Base-by-base conservation (phyloP, 2,113 vertebrate genomes). In the Datnioides undecimradiatus region DNA sequence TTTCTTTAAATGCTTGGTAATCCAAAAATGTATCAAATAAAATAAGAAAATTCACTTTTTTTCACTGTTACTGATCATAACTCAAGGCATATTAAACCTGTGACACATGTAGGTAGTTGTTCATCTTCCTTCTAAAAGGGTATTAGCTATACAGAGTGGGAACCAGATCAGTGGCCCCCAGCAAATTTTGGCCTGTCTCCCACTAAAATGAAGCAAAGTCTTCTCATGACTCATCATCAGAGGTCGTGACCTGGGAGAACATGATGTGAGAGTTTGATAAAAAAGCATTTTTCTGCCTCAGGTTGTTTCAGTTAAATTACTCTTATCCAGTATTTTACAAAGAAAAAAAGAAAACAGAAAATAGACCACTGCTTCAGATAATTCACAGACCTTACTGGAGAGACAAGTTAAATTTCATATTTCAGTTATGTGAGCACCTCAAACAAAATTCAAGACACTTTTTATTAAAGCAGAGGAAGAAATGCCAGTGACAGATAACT, bases 331-430 rank as follows among this genome's bases (percentile, higher is more conserved):
- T 17, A 25, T 34, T 25, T 71, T 14, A 34, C 0, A 9, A 40
- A 43, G 12, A 1, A 25, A 6, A 6, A 13, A 52, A 46, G 46
- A 19, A 1, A 9, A 3, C 4, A 14, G 57, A 13, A 4, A 23
- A 23, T 23, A 23, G 45, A 5, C 11, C 48, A 23, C 40, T 41
- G 40, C 40, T 41, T 21, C n/a, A 48, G 7, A 48, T 52, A 38
- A 38, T 38, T 67, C 48, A 68, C 25, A 29, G 36, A 55, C 34
- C 14, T 54, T 21, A 17, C 52, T 19, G 29, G 33, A 43, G 27
- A 60, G 63, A 69, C 33, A 69, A 68, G 23, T 65, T 40, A 54
- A 27, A 46, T 38, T 10, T 27, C 16, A n/a, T 8, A 17, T 67
- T 62, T 46, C 1, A 59, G 12, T n/a, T 5, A 21, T 36, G 25